Percentiles rank a stretch among this genome's conserved stretches.
phyloP scores from a whole-genome alignment of 2,888 invertebrate species.

The Shargacucullia verbasci region DNA sequence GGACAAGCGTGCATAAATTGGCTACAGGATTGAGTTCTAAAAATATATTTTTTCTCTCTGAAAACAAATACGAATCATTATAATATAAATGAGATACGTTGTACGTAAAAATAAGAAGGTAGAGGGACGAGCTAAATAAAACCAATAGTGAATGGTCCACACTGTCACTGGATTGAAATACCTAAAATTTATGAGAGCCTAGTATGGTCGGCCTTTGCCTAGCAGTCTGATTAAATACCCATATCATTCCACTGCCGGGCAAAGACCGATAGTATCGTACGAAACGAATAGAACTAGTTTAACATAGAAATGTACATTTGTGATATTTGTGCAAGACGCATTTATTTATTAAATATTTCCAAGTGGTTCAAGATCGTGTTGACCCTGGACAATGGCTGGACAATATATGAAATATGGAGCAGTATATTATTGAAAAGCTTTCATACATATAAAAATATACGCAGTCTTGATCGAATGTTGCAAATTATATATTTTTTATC shows the following conservation, averaged over 20 bases:
- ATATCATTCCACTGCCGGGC: no score
- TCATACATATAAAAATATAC: conserved; percentile 16
- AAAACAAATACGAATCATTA: conserved; percentile 3
- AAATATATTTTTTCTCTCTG: conserved; percentile 4
- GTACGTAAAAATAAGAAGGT: no score
- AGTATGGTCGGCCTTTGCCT: no score
- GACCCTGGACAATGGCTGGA: conserved; percentile 12
- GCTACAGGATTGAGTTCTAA: conserved; percentile 17
- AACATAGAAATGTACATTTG: neutral
- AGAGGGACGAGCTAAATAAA: no score
- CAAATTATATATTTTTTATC: neutral
- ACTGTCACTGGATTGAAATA: no score
- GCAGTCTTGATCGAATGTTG: conserved; percentile 8
- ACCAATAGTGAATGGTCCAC: no score
- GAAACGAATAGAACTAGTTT: no score
- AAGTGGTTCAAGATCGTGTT: conserved; percentile 11
- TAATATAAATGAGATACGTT: no score
- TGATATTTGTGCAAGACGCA: conserved; percentile 1
- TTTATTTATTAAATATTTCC: conserved; percentile 24
- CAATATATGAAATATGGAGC: conserved; percentile 22
- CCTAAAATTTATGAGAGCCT: no score
- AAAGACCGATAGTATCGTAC: no score
- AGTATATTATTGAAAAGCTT: conserved; percentile 20
- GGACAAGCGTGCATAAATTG: conserved; percentile 55
- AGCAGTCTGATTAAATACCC: no score